Evolutionary conservation across 2,797 vertebrate genomes (phyloP).

Genomic region (Pogonophryne albipinna): DNA sequence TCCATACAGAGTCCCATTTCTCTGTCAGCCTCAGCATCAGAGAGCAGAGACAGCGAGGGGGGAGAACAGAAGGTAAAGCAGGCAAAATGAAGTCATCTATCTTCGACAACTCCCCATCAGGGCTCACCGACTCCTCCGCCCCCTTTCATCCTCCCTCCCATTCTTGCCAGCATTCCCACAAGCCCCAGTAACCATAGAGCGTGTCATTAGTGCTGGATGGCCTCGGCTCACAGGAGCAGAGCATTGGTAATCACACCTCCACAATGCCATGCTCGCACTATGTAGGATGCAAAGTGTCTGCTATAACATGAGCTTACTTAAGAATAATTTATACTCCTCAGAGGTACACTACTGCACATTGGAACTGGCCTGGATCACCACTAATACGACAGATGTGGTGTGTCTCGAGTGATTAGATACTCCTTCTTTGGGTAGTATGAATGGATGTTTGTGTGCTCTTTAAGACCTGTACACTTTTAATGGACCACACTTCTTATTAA

Average conservation of each 20-base stretch:
- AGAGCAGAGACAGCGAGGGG: neutral
- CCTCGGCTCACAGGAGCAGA: slow-evolving; percentile 49
- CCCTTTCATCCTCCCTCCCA: slow-evolving; percentile 5
- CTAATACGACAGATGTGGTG: neutral
- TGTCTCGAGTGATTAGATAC: neutral
- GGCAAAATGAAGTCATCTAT: slow-evolving; percentile 63
- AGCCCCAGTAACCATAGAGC: slow-evolving; percentile 76
- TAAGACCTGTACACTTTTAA: no score
- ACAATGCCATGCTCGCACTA: slow-evolving; percentile 23
- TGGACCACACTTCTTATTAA: no score
- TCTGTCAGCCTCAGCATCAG: slow-evolving; percentile 7
- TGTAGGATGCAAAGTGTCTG: neutral
- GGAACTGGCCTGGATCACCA: neutral
- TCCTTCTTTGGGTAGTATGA: neutral
- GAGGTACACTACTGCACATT: neutral
- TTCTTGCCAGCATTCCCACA: slow-evolving; percentile 50
- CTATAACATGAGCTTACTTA: slow-evolving; percentile 2
- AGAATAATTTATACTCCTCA: neutral
- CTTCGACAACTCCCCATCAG: slow-evolving; percentile 60
- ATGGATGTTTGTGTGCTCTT: no score
- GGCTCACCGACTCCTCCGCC: slow-evolving; percentile 29
- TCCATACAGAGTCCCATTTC: neutral
- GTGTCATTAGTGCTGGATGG: slow-evolving; percentile 67
- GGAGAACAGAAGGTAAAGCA: slow-evolving; percentile 12
- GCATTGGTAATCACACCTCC: slow-evolving; percentile 57